Base-by-base conservation (phyloP, 2,888 invertebrate genomes). In the Xanthia icteritia region DNA sequence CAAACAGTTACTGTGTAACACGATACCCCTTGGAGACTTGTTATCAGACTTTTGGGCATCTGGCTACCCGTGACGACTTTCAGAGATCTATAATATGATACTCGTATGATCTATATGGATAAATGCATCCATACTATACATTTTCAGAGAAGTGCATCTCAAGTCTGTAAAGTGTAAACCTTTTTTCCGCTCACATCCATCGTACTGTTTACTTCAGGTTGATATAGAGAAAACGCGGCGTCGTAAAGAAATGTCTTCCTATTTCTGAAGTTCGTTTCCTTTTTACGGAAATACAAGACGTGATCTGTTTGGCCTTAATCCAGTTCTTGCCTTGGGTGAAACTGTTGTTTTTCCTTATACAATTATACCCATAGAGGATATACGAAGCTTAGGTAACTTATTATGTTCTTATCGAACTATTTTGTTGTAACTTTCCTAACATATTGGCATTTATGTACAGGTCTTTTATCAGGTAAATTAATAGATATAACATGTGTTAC, bases 271-370 rank as follows among this genome's bases (percentile, higher is more conserved):
- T 90, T 90, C 92, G 93, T 92, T 93, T 93, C 91, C 92, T 92
- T 91, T 91, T 90, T 91, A 83, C 87, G 91, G 93, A 93, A 92
- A 91, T 91, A 88, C 88, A 89, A 89, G 91, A 93, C 92, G 92
- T 92, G 92, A 92, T 92, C 92, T 92, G 91, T 92, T 93, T 93
- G 93, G 93, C 93, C 92, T 90, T 92, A 92, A 93, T 93, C 94
- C 93, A 94, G 92, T 92, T 91, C 90, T 88, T 88, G 90, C 88
- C 90, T 86, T 83, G 81, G 84, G 86, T 87, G 81, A 81, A 84
- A 81, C 86, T 80, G 85, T 87, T 86, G 86, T 90, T 90, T 87
- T 90, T 89, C 88, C 85, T 86, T 83, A 83, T 87, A 85, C 86
- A 86, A 89, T 87, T 84, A 88, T 87, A 76, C 60, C 73, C 76